phyloP scores from a whole-genome alignment of 2,113 vertebrate species.

The Datnioides undecimradiatus region DNA sequence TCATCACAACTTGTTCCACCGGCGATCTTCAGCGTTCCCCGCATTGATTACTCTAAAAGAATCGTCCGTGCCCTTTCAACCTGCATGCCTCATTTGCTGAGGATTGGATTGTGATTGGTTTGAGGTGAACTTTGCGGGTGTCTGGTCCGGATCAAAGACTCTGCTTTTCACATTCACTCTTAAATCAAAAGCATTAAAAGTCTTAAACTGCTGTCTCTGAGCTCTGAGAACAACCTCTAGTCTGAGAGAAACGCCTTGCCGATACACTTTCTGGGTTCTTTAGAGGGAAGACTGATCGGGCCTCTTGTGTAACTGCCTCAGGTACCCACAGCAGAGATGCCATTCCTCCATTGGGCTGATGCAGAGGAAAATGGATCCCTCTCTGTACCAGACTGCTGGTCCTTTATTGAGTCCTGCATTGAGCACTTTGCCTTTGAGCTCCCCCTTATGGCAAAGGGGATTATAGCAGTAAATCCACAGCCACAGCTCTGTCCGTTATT shows the following conservation, averaged over 20 bases:
- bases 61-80: constrained; percentile 37
- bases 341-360: constrained; percentile 9
- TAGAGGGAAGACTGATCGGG: not conserved
- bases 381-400: constrained; percentile 39
- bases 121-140: not conserved
- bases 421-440: constrained; percentile 78
- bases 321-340: constrained; percentile 2
- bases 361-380: constrained; percentile 32
- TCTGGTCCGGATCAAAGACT: not conserved
- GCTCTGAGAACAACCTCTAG: not conserved
- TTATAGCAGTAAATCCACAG: constrained; percentile 60
- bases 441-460: constrained; percentile 74
- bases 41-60: constrained; percentile 64
- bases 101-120: constrained; percentile 26
- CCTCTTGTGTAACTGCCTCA: not conserved
- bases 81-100: constrained; percentile 32
- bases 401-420: constrained; percentile 31
- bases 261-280: not conserved
- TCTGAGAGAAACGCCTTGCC: not conserved
- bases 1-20: constrained; percentile 63
- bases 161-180: constrained; percentile 1
- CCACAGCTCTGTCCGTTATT: constrained; percentile 9
- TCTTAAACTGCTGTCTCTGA: not conserved
- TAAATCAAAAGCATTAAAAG: constrained; percentile 4
- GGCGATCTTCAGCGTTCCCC: constrained; percentile 52